Evolutionary conservation across 2,113 vertebrate species (phyloP), one percentile per base, ranked within the genome.

Genomic region (Pseudorhombus dupliciocellatus): DNA sequence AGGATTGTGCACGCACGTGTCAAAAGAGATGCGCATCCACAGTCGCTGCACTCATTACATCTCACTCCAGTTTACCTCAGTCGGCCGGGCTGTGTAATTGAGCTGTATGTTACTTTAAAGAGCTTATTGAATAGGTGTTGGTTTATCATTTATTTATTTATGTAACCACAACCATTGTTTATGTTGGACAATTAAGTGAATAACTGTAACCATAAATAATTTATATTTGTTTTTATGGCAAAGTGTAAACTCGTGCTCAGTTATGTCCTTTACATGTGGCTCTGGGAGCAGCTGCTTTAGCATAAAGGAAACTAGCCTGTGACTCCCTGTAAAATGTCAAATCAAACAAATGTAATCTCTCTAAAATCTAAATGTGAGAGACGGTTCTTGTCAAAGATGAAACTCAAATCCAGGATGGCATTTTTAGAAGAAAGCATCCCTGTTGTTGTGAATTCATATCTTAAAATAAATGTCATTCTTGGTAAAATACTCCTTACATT

Each of bases 1-100:
- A 79, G 51, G 50, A 59, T 62, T 84, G 50, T 60, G 42, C 34
- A 24, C 67, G 44, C 24, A 34, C 62, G 70, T 55, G 42, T 37
- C 52, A 22, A 21, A 4, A 22, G 53, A 84, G 65, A 57, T 22
- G 15, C 64, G 63, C 22, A 40, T 44, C 53, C 28, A 53, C 26
- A 44, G 61, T 60, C 46, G 56, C 30, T 71, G 10, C n/a, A 48
- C 46, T 62, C 58, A 10, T 37, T 37, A 37, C 25, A 64, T 55
- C 21, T 58, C 22, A 31, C 4, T 44, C 14, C 12, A 40, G 24
- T 52, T 55, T 26, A n/a, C 31, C 10, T 16, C 6, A 46, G 16
- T 30, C 34, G 12, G 10, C 12, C 12, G 10, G 10, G 34, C 12
- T 11, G 11, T 37, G 34, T 44, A 44, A 44, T 18, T 44, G 40